Percentiles rank a stretch among this genome's conserved stretches.
These are phyloP conservation scores for Macrotrachela quadricornifera DNA, from an alignment of 1,140 invertebrate genomes.

Conservation along the genomic window DNA sequence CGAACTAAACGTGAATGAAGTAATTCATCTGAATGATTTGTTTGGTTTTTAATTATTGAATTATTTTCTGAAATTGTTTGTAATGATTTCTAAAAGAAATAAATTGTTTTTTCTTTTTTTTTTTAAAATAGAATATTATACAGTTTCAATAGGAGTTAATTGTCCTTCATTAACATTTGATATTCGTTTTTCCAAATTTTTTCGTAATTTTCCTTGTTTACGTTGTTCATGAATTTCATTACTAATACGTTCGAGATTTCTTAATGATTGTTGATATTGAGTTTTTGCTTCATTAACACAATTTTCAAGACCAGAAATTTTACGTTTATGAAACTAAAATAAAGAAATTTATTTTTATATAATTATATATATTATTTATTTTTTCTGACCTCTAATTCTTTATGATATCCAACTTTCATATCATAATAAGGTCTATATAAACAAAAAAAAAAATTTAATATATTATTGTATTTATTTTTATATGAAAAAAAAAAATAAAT, in stretches of 20 bases:
- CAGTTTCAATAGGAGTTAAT: no score
- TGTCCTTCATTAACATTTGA: no score
- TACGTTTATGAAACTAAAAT: slow-evolving; percentile 41
- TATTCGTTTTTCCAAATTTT: no score
- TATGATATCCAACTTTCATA: slow-evolving; percentile 67
- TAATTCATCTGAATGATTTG: no score
- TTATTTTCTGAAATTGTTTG: no score
- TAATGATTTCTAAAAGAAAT: no score
- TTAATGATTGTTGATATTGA: slow-evolving; percentile 58
- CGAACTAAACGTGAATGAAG: no score
- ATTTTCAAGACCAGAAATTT: slow-evolving; percentile 36
- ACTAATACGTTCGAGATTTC: slow-evolving; percentile 67
- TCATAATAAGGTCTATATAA: slow-evolving; percentile 73
- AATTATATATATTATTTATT: not conserved
- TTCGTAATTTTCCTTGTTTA: not conserved
- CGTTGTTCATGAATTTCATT: slow-evolving; percentile 61
- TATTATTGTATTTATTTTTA: no score
- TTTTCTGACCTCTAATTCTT: slow-evolving; percentile 50
- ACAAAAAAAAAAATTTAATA: not conserved
- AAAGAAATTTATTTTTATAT: not conserved
- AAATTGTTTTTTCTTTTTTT: no score
- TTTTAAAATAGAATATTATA: no score
- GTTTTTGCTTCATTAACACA: slow-evolving; percentile 51
- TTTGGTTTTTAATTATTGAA: no score
- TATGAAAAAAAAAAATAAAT: no score